Evolutionary conservation across 2,797 vertebrate genomes (phyloP).

Genomic region (Microchirus variegatus): DNA sequence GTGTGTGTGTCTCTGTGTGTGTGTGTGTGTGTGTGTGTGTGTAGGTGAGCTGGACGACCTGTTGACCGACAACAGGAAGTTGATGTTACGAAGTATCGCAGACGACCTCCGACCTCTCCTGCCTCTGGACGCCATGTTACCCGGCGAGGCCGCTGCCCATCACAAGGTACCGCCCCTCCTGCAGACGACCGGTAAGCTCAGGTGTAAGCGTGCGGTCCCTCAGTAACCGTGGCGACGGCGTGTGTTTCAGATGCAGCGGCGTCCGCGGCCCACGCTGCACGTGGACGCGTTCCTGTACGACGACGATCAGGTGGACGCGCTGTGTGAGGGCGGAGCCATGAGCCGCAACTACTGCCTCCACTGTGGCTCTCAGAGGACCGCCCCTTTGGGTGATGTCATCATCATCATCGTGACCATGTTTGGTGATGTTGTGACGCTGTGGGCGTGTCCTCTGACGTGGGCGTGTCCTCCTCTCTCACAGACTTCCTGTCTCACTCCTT

Average conservation of each 20-base stretch:
- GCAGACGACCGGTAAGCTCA: background rate
- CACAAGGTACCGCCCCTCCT: slow-evolving; percentile 73
- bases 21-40: background rate
- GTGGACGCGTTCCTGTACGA: slow-evolving; percentile 93
- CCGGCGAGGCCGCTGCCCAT: slow-evolving; percentile 80
- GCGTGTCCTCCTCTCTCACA: slow-evolving; percentile 52
- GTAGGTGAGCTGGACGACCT: slow-evolving; percentile 75
- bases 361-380: slow-evolving; percentile 88
- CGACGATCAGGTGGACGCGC: slow-evolving; percentile 88
- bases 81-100: slow-evolving; percentile 82
- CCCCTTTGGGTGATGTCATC: slow-evolving; percentile 82
- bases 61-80: slow-evolving; percentile 71
- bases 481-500: slow-evolving; percentile 96
- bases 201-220: no score
- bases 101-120: slow-evolving; percentile 85
- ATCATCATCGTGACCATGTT: background rate
- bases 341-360: slow-evolving; percentile 88
- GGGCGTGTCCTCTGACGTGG: background rate
- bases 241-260: slow-evolving; percentile 81
- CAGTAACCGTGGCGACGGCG: background rate
- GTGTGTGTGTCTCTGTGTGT: background rate
- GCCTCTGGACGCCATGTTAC: slow-evolving; percentile 84
- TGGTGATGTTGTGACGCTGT: no score
- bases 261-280: slow-evolving; percentile 83
- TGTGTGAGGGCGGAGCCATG: slow-evolving; percentile 90